Conservation (phyloP, 2,888 invertebrate species). For the Helicoverpa assulta region DNA sequence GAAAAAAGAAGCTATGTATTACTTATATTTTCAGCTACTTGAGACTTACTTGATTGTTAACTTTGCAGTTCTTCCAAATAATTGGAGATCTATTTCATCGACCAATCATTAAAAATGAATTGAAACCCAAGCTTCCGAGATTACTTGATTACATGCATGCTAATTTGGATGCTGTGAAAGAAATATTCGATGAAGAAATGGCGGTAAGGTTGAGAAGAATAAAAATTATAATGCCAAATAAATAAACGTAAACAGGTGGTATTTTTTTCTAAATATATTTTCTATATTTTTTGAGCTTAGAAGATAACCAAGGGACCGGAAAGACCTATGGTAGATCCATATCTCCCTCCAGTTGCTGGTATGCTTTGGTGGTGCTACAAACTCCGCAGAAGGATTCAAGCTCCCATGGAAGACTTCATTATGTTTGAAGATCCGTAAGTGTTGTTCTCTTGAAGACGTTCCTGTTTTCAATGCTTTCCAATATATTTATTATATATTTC, state of each 20-base stretch:
- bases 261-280: not conserved
- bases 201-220: constrained; percentile 73
- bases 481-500: no score
- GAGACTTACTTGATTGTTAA: not conserved
- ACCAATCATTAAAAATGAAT: constrained; percentile 93
- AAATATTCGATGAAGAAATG: constrained; percentile 90
- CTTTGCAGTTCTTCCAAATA: constrained; percentile 92
- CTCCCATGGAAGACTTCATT: constrained; percentile 91
- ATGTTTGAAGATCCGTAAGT: constrained; percentile 92
- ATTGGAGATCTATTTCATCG: constrained; percentile 94
- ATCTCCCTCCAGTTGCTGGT: constrained; percentile 94
- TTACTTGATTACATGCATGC: constrained; percentile 92
- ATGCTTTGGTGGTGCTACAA: constrained; percentile 93
- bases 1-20: no score
- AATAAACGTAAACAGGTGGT: not conserved
- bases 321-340: constrained; percentile 90
- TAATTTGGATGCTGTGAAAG: constrained; percentile 92
- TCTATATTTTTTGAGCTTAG: constrained; percentile 61
- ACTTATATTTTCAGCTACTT: not conserved
- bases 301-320: constrained; percentile 83
- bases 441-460: not conserved
- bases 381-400: constrained; percentile 89
- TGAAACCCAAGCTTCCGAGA: constrained; percentile 92
- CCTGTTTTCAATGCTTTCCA: not conserved
- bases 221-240: no score